Conservation (phyloP, 2,888 invertebrate species). For the Ophion ventricosus region DNA sequence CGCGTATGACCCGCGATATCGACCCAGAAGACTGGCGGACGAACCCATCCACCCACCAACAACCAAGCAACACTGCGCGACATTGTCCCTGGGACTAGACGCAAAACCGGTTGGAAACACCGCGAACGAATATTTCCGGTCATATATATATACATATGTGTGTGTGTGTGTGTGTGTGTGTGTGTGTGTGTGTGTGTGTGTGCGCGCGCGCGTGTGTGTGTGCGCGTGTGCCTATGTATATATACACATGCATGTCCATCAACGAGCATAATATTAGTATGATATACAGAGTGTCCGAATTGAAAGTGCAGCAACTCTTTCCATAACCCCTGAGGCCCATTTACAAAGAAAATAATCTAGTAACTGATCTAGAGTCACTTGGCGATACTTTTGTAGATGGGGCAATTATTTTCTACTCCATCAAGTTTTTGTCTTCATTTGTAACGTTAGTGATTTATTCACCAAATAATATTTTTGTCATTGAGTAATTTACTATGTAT, state of each 20-base stretch:
- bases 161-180: no score
- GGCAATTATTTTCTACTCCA: neutral
- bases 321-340: neutral
- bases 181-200: no score
- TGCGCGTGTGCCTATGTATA: no score
- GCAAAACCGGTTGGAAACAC: slow-evolving; percentile 58
- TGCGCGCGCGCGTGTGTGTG: no score
- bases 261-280: neutral
- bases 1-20: slow-evolving; percentile 71
- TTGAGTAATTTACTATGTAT: neutral
- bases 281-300: neutral
- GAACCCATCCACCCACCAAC: slow-evolving; percentile 49
- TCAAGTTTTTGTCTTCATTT: neutral
- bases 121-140: slow-evolving; percentile 58
- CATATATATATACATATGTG: slow-evolving; percentile 16
- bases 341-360: neutral
- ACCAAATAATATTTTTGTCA: neutral
- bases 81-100: slow-evolving; percentile 51
- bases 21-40: slow-evolving; percentile 72
- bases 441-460: neutral
- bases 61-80: slow-evolving; percentile 42
- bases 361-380: neutral
- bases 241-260: slow-evolving; percentile 1
- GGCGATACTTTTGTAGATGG: neutral
- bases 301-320: neutral